A percentile compares a stretch with the other conserved stretches of the same genome.
These are phyloP conservation scores for Actinemys pallida DNA, from an alignment of 2,113 vertebrate genomes.

Conservation along the genomic window DNA sequence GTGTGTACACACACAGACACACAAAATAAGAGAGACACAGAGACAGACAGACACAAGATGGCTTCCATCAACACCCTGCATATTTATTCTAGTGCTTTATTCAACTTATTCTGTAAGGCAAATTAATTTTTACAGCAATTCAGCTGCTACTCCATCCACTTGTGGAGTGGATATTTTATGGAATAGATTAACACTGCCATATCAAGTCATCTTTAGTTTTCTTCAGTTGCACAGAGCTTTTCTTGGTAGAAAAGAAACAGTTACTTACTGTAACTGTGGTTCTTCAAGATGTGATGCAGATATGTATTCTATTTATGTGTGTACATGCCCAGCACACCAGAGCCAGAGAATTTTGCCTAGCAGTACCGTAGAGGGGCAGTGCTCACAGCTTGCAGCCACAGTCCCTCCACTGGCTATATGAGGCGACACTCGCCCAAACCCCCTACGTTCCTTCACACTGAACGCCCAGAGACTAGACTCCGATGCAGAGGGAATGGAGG, in stretches of 20 bases:
- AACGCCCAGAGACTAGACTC: too few species aligned
- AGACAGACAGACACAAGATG: conserved; percentile 24
- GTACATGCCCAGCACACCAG: not conserved
- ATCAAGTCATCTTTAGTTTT: conserved; percentile 54
- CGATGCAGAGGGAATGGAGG: too few species aligned
- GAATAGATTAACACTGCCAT: conserved; percentile 69
- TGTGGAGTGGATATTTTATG: conserved; percentile 59
- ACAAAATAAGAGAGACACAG: too few species aligned
- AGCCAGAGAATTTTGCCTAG: not conserved
- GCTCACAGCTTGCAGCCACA: too few species aligned
- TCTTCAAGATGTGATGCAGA: not conserved
- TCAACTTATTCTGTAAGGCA: conserved; percentile 60
- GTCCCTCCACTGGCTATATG: not conserved
- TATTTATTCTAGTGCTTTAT: conserved; percentile 72
- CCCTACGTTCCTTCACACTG: too few species aligned
- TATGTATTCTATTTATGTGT: not conserved
- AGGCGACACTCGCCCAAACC: too few species aligned
- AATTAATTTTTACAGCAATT: conserved; percentile 73
- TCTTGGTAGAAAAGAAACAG: not conserved
- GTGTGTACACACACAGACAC: too few species aligned
- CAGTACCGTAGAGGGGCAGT: not conserved
- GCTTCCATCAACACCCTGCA: conserved; percentile 42
- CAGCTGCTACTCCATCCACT: conserved; percentile 68
- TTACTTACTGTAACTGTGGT: too few species aligned
- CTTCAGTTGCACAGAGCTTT: conserved; percentile 55